Percentiles rank a stretch among this genome's conserved stretches.
Conservation (phyloP, 2,113 vertebrate species). For the Nanger granti region DNA sequence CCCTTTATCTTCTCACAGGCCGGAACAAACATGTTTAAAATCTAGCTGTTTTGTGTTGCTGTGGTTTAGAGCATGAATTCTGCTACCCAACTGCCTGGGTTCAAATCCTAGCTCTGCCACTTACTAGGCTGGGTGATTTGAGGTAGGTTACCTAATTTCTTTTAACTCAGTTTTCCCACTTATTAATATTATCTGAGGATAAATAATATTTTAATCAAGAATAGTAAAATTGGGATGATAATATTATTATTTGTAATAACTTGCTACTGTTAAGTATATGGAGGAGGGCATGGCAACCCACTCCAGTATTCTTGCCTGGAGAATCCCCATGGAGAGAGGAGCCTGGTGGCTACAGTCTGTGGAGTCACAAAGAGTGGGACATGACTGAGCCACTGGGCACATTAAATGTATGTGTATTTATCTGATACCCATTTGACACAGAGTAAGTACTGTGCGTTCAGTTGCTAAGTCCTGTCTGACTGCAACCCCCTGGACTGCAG, state of each 20-base stretch:
- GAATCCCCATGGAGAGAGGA: neutral
- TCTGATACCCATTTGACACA: neutral
- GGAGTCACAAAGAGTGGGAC: neutral
- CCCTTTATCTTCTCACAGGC: neutral
- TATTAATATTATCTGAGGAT: neutral
- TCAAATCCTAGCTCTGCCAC: neutral
- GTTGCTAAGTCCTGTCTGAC: neutral
- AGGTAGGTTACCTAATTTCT: neutral
- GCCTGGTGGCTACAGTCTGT: neutral
- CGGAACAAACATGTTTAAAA: neutral
- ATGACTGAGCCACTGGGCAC: neutral
- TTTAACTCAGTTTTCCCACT: neutral
- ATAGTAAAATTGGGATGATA: neutral
- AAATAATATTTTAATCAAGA: neutral
- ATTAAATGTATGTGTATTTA: neutral
- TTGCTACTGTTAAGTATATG: neutral
- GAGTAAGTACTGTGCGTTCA: neutral
- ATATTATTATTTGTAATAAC: neutral
- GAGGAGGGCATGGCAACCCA: neutral
- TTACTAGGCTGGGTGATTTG: neutral
- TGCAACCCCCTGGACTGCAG: neutral
- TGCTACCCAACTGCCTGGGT: neutral
- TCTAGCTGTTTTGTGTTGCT: neutral
- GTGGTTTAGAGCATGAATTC: neutral
- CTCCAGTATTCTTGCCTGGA: neutral